Evolutionary conservation across 1,140 invertebrate species (phyloP).

Genomic region (Bacillus rossius): DNA sequence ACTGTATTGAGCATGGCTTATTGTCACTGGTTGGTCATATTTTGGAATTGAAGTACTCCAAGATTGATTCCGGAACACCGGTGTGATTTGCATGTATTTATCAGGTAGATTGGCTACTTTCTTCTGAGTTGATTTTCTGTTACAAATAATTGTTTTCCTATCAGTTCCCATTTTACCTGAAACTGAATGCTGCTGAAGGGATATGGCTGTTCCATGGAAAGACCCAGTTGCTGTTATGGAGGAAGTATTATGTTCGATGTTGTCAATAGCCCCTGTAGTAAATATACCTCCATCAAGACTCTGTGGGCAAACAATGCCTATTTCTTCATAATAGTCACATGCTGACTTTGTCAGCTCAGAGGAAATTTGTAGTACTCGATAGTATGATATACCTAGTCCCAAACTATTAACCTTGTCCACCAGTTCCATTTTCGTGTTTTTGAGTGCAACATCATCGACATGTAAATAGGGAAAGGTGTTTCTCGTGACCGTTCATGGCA

Average conservation of each 20-base stretch:
- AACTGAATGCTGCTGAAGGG: neutral
- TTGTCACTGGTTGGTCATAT: neutral
- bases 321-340: too few species aligned
- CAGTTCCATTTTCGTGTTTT: neutral
- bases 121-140: neutral
- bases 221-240: constrained; percentile 3
- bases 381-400: too few species aligned
- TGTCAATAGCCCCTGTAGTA: neutral
- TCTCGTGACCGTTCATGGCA: too few species aligned
- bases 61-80: neutral
- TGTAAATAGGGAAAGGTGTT: too few species aligned
- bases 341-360: too few species aligned
- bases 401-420: too few species aligned
- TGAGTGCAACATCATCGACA: neutral
- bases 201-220: constrained; percentile 7
- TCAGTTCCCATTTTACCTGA: neutral
- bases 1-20: neutral
- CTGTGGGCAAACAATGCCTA: too few species aligned
- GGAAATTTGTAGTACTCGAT: too few species aligned
- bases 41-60: neutral
- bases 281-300: neutral
- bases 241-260: constrained; percentile 4
- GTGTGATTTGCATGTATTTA: neutral
- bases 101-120: neutral
- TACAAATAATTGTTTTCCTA: neutral